Conservation (phyloP, 2,888 invertebrate species). For the Chymomyza caudatula region DNA sequence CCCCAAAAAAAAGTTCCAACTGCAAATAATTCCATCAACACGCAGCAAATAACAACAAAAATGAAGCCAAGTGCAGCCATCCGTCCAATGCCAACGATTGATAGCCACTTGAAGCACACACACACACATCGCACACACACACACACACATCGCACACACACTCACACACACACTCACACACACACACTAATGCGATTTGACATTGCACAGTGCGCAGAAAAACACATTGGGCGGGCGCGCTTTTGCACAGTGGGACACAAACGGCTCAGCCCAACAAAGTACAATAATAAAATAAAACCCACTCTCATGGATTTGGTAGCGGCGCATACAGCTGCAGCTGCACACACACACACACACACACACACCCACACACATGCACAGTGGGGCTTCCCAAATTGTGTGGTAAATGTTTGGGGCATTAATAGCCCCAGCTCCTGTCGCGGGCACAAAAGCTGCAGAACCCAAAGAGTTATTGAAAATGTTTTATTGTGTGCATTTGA, state of each 20-base stretch:
- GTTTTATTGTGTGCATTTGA: constrained; percentile 72
- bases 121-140: constrained; percentile 11
- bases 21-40: constrained; percentile 74
- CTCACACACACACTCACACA: constrained; percentile 11
- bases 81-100: constrained; percentile 50
- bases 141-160: not conserved
- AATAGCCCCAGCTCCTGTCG: not conserved
- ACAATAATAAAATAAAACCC: not conserved
- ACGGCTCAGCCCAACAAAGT: not conserved
- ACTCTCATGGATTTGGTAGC: not conserved
- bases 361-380: constrained; percentile 33
- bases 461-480: constrained; percentile 72
- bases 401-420: constrained; percentile 28
- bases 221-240: constrained; percentile 25
- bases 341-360: constrained; percentile 24
- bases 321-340: not conserved
- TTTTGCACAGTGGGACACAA: constrained; percentile 67
- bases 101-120: constrained; percentile 64
- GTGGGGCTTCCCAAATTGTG: constrained; percentile 43
- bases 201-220: constrained; percentile 32
- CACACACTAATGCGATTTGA: constrained; percentile 16
- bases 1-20: constrained; percentile 32
- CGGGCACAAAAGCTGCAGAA: constrained; percentile 21
- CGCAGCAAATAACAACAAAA: constrained; percentile 27
- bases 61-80: constrained; percentile 12